These are phyloP conservation scores for Cerastis rubricosa DNA, from an alignment of 2,888 invertebrate genomes.

Conservation along the genomic window DNA sequence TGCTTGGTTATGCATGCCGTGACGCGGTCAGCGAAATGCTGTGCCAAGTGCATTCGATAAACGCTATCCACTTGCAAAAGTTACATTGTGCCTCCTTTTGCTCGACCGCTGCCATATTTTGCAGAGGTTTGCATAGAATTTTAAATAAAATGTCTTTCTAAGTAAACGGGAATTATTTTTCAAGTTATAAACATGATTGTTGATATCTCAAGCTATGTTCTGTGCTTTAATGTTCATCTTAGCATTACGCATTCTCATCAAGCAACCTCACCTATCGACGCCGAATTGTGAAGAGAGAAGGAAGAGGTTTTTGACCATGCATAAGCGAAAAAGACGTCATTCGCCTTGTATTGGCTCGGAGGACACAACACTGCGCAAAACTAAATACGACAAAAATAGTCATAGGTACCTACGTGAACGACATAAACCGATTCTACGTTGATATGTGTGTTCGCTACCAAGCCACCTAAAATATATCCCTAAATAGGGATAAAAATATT, in stretches of 20 bases:
- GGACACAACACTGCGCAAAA: no score
- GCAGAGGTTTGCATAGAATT: constrained; percentile 44
- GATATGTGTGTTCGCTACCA: not conserved
- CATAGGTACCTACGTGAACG: not conserved
- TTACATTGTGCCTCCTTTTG: constrained; percentile 70
- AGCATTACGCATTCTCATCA: not conserved
- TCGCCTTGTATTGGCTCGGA: not conserved
- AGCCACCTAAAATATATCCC: not conserved
- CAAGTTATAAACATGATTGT: not conserved
- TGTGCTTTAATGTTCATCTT: not conserved
- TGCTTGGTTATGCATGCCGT: constrained; percentile 82
- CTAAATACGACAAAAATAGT: not conserved
- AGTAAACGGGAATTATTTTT: not conserved
- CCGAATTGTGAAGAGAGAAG: not conserved
- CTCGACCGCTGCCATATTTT: constrained; percentile 51
- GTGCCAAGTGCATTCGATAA: constrained; percentile 80
- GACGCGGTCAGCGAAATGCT: constrained; percentile 78
- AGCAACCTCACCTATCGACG: not conserved
- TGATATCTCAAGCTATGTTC: not conserved
- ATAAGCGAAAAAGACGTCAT: not conserved
- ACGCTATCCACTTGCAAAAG: constrained; percentile 77
- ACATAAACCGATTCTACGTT: not conserved
- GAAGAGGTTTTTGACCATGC: not conserved
- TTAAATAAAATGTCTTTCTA: constrained; percentile 41
- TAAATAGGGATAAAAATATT: no score